Conservation (phyloP, 2,113 vertebrate species). For the Excalfactoria chinensis region DNA sequence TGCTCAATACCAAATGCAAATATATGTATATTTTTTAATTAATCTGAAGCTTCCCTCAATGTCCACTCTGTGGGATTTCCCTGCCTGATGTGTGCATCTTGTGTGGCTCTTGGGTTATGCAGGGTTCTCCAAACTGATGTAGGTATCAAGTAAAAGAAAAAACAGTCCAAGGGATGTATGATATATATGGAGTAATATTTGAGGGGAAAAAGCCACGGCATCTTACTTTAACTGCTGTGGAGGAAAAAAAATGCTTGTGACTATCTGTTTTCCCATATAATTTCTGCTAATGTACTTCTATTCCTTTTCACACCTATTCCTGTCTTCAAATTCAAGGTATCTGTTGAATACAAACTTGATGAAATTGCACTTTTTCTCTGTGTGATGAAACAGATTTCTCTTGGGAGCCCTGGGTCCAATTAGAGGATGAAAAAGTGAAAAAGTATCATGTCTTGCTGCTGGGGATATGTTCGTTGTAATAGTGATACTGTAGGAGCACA, state of each 20-base stretch:
- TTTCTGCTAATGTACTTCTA: background rate
- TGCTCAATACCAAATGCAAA: background rate
- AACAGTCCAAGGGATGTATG: background rate
- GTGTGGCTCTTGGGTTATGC: fast-evolving
- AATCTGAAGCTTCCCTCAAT: background rate
- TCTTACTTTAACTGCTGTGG: background rate
- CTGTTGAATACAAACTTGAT: background rate
- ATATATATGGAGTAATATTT: background rate
- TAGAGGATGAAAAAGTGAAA: fast-evolving
- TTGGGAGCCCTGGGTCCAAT: background rate
- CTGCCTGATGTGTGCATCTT: background rate
- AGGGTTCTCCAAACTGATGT: background rate
- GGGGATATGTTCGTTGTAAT: background rate
- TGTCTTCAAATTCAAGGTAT: background rate
- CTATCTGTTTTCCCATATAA: background rate
- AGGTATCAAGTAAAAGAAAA: background rate
- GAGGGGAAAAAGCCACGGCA: background rate
- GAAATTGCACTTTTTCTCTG: background rate
- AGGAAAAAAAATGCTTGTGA: background rate
- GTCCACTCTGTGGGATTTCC: background rate
- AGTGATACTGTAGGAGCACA: fast-evolving
- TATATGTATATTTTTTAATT: too few relatives aligned
- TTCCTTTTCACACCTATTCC: background rate
- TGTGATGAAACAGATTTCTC: background rate
- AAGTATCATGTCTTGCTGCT: background rate